Percentiles rank a stretch among this genome's conserved stretches.
These are phyloP conservation scores for Selenia dentaria DNA, from an alignment of 2,888 invertebrate species.

Conservation along the genomic window DNA sequence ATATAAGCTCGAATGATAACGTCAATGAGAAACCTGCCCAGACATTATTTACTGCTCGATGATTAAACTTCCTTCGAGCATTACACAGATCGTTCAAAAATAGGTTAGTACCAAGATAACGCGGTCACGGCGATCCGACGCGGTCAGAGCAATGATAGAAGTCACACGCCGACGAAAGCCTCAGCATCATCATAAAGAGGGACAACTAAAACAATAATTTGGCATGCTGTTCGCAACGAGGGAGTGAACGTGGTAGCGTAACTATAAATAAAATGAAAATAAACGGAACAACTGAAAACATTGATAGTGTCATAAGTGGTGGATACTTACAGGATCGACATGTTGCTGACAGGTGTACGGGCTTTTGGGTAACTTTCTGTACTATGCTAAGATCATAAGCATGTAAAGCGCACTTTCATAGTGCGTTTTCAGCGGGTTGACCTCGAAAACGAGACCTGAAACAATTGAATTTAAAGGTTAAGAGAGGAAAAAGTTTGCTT, in stretches of 20 bases:
- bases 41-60: slow-evolving; percentile 14
- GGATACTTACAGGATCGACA: slow-evolving; percentile 78
- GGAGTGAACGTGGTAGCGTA: slow-evolving; percentile 83
- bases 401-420: slow-evolving; percentile 75
- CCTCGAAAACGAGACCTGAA: slow-evolving; percentile 67
- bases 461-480: slow-evolving; percentile 55
- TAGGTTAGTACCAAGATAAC: slow-evolving; percentile 78
- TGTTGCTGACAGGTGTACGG: slow-evolving; percentile 54
- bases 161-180: slow-evolving; percentile 85
- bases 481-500: too few species aligned
- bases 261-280: slow-evolving; percentile 70
- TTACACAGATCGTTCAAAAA: slow-evolving; percentile 51
- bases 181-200: slow-evolving; percentile 79
- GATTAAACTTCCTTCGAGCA: slow-evolving; percentile 19
- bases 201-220: slow-evolving; percentile 78
- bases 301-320: slow-evolving; percentile 61
- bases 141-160: slow-evolving; percentile 78
- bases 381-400: slow-evolving; percentile 72
- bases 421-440: slow-evolving; percentile 62
- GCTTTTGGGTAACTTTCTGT: slow-evolving; percentile 48
- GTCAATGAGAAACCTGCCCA: slow-evolving; percentile 9
- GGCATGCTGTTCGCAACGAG: slow-evolving; percentile 84
- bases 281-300: slow-evolving; percentile 72
- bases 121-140: slow-evolving; percentile 75
- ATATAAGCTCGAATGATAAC: slow-evolving; percentile 5